Percentiles rank a stretch among this genome's conserved stretches.
Conservation (phyloP, 2,113 vertebrate species). For the Campylomormyrus tamandua region DNA sequence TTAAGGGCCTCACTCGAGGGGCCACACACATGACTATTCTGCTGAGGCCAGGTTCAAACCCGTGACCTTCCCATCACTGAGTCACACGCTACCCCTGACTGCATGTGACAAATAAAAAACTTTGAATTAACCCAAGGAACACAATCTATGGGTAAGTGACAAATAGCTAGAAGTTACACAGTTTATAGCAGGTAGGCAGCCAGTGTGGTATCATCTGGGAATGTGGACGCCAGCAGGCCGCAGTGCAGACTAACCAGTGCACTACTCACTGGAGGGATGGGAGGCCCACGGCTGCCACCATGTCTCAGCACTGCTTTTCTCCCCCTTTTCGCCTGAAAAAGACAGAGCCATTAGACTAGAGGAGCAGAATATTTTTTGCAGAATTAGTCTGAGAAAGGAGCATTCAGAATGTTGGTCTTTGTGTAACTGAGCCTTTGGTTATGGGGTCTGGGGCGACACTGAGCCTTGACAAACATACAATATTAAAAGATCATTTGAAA, state of each 20-base stretch:
- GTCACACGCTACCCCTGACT: not conserved
- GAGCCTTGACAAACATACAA: not conserved
- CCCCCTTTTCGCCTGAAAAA: slow-evolving; percentile 44
- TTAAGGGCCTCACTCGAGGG: not conserved
- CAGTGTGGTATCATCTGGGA: not conserved
- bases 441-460: not conserved
- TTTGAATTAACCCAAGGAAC: not conserved
- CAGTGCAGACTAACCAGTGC: not conserved
- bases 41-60: not conserved
- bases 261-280: slow-evolving; percentile 42
- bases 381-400: not conserved
- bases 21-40: not conserved
- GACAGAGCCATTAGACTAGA: not conserved
- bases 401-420: not conserved
- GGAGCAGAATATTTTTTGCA: not conserved
- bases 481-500: not conserved
- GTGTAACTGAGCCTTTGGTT: not conserved
- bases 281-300: slow-evolving; percentile 59
- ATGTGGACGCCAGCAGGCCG: not conserved
- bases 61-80: not conserved
- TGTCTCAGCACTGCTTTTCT: slow-evolving; percentile 40
- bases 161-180: not conserved
- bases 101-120: not conserved
- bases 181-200: not conserved
- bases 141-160: not conserved